phyloP scores from a whole-genome alignment of 2,888 invertebrate genomes.

The Conus canariensis region DNA sequence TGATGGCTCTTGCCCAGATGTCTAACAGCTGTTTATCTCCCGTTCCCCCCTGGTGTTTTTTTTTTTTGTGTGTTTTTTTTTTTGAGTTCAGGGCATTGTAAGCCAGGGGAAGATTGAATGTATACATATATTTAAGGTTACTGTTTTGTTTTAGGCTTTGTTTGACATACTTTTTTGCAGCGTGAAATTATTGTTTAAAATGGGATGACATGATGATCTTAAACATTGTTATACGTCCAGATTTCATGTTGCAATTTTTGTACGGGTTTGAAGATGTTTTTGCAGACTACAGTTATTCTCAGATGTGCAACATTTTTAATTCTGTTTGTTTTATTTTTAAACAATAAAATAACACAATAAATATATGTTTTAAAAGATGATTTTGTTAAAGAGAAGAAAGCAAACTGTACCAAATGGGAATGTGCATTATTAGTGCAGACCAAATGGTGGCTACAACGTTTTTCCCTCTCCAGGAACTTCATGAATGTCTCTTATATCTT shows the following conservation, averaged over 20 bases:
- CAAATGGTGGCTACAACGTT: constrained; percentile 12
- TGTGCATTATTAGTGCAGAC: constrained; percentile 46
- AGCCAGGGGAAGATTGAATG: constrained; percentile 8
- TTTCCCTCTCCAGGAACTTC: background rate
- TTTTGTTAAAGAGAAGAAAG: background rate
- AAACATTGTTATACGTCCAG: constrained; percentile 33
- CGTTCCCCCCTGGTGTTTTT: background rate
- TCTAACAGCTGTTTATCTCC: background rate
- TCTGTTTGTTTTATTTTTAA: no score
- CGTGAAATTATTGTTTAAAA: background rate
- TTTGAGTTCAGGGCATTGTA: constrained; percentile 4
- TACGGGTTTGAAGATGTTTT: constrained; percentile 36
- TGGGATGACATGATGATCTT: constrained; percentile 3
- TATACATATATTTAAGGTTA: constrained; percentile 13
- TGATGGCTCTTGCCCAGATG: background rate
- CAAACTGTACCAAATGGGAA: constrained; percentile 37
- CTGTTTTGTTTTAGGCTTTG: constrained; percentile 1
- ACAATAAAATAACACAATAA: no score
- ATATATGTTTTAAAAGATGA: background rate
- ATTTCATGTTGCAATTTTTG: constrained; percentile 32
- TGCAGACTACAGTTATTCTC: background rate
- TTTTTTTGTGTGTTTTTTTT: background rate
- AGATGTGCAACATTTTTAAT: constrained; percentile 12
- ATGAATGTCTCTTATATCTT: background rate
- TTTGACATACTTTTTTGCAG: background rate